Conservation (phyloP, 2,113 vertebrate species). For the human (Homo sapiens) region DNA sequence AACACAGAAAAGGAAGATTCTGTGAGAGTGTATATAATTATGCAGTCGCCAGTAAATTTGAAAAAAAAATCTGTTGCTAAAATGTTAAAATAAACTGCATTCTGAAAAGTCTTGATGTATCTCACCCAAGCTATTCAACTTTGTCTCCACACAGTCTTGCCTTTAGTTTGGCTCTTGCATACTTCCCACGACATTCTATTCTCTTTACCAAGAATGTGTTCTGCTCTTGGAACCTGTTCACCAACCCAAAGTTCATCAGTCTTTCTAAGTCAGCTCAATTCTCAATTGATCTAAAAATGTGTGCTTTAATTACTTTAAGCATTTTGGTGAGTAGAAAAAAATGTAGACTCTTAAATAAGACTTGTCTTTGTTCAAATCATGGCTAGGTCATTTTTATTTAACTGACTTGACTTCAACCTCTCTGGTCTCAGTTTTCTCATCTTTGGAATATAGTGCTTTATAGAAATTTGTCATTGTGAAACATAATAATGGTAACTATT, state of each 20-base stretch:
- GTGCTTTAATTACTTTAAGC: not conserved
- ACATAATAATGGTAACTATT: not conserved
- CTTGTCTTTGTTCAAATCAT: not conserved
- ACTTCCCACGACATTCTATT: not conserved
- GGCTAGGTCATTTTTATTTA: not conserved
- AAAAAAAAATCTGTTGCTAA: not conserved
- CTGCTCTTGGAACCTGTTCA: not conserved
- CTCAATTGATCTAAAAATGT: not conserved
- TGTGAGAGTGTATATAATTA: not conserved
- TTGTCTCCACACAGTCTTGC: not conserved
- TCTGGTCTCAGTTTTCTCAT: not conserved
- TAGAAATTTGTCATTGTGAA: not conserved
- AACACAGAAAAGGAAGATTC: not conserved
- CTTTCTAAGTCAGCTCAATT: not conserved
- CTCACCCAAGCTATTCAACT: not conserved
- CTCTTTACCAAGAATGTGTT: not conserved
- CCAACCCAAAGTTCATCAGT: not conserved
- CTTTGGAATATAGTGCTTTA: not conserved
- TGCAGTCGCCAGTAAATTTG: not conserved
- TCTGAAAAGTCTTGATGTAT: not conserved
- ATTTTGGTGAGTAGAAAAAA: not conserved
- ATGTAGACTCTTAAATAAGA: not conserved
- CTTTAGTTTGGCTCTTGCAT: not conserved
- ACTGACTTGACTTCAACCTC: not conserved
- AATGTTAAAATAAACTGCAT: not conserved